Percentiles rank a stretch among this genome's conserved stretches.
These are phyloP conservation scores for Coracias cyanogaster DNA, from an alignment of 2,797 vertebrate species.

Conservation along the genomic window DNA sequence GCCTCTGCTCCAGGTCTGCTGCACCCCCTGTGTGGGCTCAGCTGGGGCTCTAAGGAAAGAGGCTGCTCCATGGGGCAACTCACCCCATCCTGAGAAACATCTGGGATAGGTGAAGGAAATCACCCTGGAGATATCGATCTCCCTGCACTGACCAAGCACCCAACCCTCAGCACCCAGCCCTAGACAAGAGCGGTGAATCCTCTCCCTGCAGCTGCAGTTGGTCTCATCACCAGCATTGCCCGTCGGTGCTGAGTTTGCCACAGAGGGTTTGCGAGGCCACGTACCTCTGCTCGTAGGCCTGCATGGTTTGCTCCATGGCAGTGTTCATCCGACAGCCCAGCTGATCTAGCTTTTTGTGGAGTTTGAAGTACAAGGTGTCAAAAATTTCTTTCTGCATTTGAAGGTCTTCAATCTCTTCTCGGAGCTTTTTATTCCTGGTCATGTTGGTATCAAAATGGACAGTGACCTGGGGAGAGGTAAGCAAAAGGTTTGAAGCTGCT, in stretches of 20 bases:
- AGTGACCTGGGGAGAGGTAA: conserved; percentile 50
- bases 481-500: neutral
- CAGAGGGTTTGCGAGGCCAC: neutral
- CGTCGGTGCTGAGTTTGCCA: accelerated
- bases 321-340: conserved; percentile 58
- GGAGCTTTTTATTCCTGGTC: conserved; percentile 59
- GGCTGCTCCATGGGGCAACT: neutral
- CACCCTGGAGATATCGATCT: neutral
- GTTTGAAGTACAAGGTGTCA: conserved; percentile 42
- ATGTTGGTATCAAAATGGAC: conserved; percentile 62
- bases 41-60: neutral
- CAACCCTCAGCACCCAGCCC: neutral
- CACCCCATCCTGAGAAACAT: neutral
- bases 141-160: neutral
- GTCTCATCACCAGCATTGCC: neutral
- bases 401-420: conserved; percentile 61
- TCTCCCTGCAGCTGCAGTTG: accelerated
- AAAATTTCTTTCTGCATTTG: conserved; percentile 59
- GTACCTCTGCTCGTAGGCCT: conserved; percentile 70
- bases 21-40: neutral
- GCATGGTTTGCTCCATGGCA: conserved; percentile 16
- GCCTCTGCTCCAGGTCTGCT: neutral
- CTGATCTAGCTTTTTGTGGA: neutral
- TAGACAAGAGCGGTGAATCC: neutral
- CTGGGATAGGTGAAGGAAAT: neutral